Percentiles rank a stretch among this genome's conserved stretches.
phyloP scores from a whole-genome alignment of 2,113 vertebrate species.

The Pygathrix nemaeus region DNA sequence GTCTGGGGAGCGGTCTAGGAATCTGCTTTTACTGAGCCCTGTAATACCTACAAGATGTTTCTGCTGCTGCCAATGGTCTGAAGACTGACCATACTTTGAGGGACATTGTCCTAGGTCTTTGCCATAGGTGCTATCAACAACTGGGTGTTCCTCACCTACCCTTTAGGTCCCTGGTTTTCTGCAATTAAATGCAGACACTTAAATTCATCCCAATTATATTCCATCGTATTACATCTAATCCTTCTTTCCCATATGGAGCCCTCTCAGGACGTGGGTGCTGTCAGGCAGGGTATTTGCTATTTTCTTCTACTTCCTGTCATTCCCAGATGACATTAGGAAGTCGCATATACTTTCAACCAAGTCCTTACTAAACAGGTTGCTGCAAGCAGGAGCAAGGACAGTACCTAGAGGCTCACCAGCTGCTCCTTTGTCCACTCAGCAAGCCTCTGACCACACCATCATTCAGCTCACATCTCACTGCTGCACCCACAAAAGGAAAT shows the following conservation, averaged over 20 bases:
- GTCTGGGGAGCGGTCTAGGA: neutral
- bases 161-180: neutral
- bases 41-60: neutral
- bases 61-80: neutral
- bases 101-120: neutral
- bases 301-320: conserved; percentile 28
- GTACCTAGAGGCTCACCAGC: neutral
- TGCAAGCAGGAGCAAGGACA: neutral
- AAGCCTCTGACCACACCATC: neutral
- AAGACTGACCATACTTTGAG: neutral
- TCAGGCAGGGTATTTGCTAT: neutral
- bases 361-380: neutral
- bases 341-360: neutral
- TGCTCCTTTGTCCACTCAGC: neutral
- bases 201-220: neutral
- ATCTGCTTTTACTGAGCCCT: neutral
- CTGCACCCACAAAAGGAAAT: neutral
- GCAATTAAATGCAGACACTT: conserved; percentile 20
- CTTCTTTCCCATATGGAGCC: neutral
- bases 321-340: neutral
- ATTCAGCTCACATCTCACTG: neutral
- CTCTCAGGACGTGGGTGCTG: conserved; percentile 19
- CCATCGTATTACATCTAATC: neutral
- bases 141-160: neutral
- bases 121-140: neutral